phyloP scores from a whole-genome alignment of 2,888 invertebrate genomes.

The Scaptodrosophila latifasciaeformis region DNA sequence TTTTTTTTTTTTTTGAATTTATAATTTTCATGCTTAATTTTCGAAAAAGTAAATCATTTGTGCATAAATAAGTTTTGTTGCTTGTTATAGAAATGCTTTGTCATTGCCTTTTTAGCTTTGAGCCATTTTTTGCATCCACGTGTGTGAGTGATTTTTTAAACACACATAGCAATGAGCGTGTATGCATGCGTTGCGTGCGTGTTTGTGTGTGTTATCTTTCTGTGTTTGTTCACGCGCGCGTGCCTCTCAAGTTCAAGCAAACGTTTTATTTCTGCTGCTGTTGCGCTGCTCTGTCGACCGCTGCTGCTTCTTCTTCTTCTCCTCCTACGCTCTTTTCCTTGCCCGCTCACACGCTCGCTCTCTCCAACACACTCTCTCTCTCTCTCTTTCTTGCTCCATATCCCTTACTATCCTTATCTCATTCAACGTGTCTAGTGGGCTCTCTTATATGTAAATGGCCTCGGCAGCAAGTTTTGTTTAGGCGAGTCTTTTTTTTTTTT shows the following conservation, averaged over 20 bases:
- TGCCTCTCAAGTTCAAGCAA: conserved; percentile 62
- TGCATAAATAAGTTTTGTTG: no score
- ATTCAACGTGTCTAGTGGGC: no score
- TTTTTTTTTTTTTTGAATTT: conserved; percentile 20
- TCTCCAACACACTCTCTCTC: background rate
- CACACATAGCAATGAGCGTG: background rate
- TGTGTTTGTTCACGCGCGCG: conserved; percentile 68
- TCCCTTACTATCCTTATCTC: no score
- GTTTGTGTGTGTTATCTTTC: conserved; percentile 52
- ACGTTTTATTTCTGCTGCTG: conserved; percentile 22
- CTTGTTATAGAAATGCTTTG: no score
- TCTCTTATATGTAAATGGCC: background rate
- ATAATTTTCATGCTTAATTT: conserved; percentile 48
- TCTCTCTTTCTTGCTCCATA: no score
- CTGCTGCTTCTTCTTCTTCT: conserved; percentile 13
- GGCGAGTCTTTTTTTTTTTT: background rate
- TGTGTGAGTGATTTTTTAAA: background rate
- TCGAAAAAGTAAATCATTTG: no score
- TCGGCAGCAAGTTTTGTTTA: background rate
- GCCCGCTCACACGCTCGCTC: background rate
- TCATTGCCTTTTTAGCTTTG: conserved; percentile 33
- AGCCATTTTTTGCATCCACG: conserved; percentile 27
- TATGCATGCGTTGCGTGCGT: conserved; percentile 3
- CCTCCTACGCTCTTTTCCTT: conserved; percentile 17
- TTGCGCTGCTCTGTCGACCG: background rate